phyloP scores from a whole-genome alignment of 2,888 invertebrate genomes.

The Apoderus coryli region DNA sequence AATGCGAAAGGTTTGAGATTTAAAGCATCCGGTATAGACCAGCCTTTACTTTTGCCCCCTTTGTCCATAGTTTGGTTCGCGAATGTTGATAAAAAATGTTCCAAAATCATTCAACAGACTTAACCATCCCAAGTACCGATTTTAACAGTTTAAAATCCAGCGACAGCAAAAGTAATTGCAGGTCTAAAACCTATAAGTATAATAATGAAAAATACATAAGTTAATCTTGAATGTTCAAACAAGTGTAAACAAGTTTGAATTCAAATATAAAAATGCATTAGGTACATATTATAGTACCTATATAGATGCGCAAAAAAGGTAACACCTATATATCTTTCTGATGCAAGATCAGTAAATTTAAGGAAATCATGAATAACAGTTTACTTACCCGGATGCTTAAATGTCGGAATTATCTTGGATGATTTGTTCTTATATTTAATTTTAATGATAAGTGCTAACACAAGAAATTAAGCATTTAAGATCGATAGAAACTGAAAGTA shows the following conservation, averaged over 20 bases:
- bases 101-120: constrained; percentile 16
- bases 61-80: constrained; percentile 22
- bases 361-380: background rate
- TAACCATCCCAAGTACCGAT: constrained; percentile 20
- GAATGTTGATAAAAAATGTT: constrained; percentile 3
- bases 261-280: no score
- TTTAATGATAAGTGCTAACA: no score
- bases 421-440: no score
- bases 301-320: no score
- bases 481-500: no score
- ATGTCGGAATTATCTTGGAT: no score
- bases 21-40: constrained; percentile 31
- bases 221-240: no score
- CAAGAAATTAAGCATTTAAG: no score
- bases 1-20: constrained; percentile 25
- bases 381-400: constrained; percentile 21
- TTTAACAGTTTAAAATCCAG: constrained; percentile 17
- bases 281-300: no score
- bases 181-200: constrained; percentile 23
- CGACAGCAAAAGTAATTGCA: constrained; percentile 24
- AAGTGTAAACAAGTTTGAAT: no score
- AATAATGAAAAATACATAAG: constrained; percentile 9
- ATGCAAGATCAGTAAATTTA: no score
- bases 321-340: no score
- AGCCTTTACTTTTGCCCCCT: constrained; percentile 29